Conservation (phyloP, 1,140 invertebrate species). For the Calycopis cecrops region DNA sequence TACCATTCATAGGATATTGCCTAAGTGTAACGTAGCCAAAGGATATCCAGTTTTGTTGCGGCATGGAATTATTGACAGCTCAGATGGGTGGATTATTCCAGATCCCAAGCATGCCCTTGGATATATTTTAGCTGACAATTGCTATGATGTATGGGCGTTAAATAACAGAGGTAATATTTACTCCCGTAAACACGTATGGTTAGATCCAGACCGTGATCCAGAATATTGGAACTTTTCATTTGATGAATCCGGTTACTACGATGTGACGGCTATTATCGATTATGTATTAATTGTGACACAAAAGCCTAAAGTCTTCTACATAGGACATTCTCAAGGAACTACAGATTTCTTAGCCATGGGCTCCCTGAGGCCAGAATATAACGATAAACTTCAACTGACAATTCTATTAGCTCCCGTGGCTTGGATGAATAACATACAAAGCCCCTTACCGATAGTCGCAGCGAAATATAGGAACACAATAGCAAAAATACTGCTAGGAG, state of each 20-base stretch:
- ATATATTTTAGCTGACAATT: constrained; percentile 18
- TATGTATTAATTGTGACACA: constrained; percentile 9
- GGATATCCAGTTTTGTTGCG: constrained; percentile 10
- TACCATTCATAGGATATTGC: constrained; percentile 7
- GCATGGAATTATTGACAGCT: constrained; percentile 10
- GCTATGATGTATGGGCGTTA: constrained; percentile 19
- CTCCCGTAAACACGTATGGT: constrained; percentile 11
- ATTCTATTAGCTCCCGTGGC: constrained; percentile 10
- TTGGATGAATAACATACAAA: background rate
- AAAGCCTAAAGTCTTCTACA: constrained; percentile 7
- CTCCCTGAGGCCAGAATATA: constrained; percentile 19
- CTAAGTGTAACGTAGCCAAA: background rate
- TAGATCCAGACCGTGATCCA: constrained; percentile 13
- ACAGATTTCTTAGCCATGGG: constrained; percentile 17
- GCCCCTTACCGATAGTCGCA: background rate
- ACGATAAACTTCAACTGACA: constrained; percentile 10
- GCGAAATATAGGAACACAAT: background rate
- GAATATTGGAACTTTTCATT: constrained; percentile 20
- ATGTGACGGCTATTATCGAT: constrained; percentile 20
- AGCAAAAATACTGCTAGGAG: background rate
- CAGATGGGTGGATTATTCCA: constrained; percentile 8
- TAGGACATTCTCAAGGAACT: constrained; percentile 21
- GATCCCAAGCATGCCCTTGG: constrained; percentile 4
- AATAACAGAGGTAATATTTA: constrained; percentile 19
- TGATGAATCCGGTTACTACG: constrained; percentile 18